phyloP scores from a whole-genome alignment of 1,140 invertebrate species.

The Sminthurinus signatus region DNA sequence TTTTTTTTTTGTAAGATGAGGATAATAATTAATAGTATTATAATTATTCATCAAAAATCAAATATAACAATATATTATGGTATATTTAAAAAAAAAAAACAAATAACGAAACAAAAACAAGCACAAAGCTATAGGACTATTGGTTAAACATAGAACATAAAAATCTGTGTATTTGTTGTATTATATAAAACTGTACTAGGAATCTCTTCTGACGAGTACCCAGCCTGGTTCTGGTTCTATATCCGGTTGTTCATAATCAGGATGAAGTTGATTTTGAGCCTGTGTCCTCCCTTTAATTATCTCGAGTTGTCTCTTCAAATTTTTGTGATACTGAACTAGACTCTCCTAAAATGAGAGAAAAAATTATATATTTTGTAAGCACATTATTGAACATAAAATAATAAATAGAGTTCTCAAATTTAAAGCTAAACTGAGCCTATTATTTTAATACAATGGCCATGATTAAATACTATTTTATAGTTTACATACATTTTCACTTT shows the following conservation, averaged over 20 bases:
- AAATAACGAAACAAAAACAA: too few relatives aligned
- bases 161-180: too few relatives aligned
- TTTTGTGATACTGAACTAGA: constrained; percentile 56
- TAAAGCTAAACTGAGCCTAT: too few relatives aligned
- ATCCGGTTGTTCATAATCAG: background rate
- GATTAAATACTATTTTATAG: background rate
- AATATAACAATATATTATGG: too few relatives aligned
- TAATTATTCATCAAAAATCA: too few relatives aligned
- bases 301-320: constrained; percentile 57
- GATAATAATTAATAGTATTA: too few relatives aligned
- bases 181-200: background rate
- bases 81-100: too few relatives aligned
- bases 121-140: too few relatives aligned
- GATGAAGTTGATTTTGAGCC: constrained; percentile 4
- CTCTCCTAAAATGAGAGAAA: constrained; percentile 50
- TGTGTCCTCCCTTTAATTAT: constrained; percentile 45
- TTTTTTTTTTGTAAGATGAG: too few relatives aligned
- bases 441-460: background rate
- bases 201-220: constrained; percentile 27
- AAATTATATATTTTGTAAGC: background rate
- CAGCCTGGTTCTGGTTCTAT: constrained; percentile 31
- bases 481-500: constrained; percentile 61
- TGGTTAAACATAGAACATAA: too few relatives aligned
- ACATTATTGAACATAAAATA: too few relatives aligned
- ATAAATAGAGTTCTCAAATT: too few relatives aligned